These are phyloP conservation scores for Leptosomus discolor DNA, from an alignment of 2,113 vertebrate genomes.

Conservation along the genomic window DNA sequence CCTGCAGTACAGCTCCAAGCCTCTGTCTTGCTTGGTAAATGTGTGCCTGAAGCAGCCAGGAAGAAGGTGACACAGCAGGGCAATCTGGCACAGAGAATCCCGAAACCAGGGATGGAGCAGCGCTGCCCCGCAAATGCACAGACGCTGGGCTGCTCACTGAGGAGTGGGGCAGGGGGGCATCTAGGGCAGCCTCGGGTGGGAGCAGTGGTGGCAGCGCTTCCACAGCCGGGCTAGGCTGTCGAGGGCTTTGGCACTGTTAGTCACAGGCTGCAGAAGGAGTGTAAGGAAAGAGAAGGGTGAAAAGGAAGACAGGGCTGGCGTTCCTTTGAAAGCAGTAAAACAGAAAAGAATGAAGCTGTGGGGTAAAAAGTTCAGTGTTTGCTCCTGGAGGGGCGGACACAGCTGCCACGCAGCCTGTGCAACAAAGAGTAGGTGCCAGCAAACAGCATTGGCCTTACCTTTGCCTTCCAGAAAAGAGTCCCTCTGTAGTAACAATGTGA, in stretches of 20 bases:
- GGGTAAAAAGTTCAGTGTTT: background rate
- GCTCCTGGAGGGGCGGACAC: background rate
- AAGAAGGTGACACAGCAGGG: background rate
- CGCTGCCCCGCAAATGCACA: background rate
- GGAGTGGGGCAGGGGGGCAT: background rate
- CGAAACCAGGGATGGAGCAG: background rate
- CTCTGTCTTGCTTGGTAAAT: background rate
- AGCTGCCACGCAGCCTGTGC: accelerated
- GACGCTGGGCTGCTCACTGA: background rate
- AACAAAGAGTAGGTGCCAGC: background rate
- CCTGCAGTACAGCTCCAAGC: background rate
- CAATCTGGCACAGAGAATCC: background rate
- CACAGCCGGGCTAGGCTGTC: accelerated
- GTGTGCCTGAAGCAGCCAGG: accelerated
- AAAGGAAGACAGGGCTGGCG: background rate
- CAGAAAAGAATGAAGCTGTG: background rate
- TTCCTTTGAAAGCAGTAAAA: background rate
- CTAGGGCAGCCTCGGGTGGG: background rate
- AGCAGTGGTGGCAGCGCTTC: background rate
- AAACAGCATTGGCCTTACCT: background rate
- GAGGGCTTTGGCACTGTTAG: background rate
- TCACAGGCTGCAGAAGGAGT: background rate
- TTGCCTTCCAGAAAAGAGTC: background rate
- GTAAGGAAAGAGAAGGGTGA: background rate
- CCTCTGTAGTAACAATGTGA: accelerated